phyloP scores from a whole-genome alignment of 2,888 invertebrate genomes.

The Hedya salicella region DNA sequence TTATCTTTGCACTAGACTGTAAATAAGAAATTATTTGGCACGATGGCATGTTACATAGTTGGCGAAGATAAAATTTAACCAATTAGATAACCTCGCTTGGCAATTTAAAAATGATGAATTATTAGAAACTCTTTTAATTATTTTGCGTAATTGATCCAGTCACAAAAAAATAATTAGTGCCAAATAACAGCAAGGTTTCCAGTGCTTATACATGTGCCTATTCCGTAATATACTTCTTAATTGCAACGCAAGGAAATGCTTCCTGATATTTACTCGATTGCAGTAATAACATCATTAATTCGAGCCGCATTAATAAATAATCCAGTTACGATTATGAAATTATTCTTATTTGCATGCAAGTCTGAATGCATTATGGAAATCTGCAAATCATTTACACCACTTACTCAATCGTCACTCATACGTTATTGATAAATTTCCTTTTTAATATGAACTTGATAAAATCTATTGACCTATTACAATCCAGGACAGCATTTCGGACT shows the following conservation, averaged over 20 bases:
- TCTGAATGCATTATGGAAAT: slow-evolving; percentile 10
- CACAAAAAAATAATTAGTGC: background rate
- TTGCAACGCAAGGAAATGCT: slow-evolving; percentile 12
- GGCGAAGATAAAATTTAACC: too few species aligned
- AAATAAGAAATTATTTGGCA: too few species aligned
- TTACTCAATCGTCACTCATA: slow-evolving; percentile 3
- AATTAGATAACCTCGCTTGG: too few species aligned
- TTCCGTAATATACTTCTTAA: slow-evolving; percentile 12
- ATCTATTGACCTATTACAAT: too few species aligned
- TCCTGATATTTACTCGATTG: background rate
- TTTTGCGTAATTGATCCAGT: background rate
- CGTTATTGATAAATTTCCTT: background rate
- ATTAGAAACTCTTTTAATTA: background rate
- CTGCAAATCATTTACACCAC: slow-evolving; percentile 5
- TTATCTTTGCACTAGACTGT: too few species aligned
- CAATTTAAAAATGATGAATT: background rate
- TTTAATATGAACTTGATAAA: background rate
- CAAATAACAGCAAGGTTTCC: too few species aligned
- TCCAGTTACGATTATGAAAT: slow-evolving; percentile 1
- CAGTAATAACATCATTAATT: background rate
- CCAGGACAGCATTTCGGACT: too few species aligned
- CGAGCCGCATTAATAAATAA: background rate
- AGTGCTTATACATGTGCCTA: background rate
- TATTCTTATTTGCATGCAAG: background rate
- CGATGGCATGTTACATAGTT: too few species aligned